Evolutionary conservation across 2,888 invertebrate species (phyloP), one percentile per base, ranked within the genome.

Genomic region (Malacosoma neustria): DNA sequence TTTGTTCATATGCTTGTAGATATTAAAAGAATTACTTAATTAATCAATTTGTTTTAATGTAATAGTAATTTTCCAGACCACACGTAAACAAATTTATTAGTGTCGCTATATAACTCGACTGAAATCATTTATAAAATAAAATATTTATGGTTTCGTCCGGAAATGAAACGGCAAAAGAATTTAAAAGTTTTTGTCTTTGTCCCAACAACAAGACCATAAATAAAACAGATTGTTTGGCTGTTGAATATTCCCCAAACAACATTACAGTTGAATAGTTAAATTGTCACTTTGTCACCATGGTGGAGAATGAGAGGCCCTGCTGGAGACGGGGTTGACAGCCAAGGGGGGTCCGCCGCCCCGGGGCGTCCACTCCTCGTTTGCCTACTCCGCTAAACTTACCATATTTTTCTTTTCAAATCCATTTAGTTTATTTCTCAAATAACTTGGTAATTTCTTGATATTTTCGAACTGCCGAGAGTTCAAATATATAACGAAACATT

Each of bases 191-290:
- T 50, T 57, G 39, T 37, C 51, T 64, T 76, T 77, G 76, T 75
- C 66, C 69, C 69, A 67, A 69, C 68, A 75, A 75, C 68, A 68
- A 38, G 58, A 48, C 58, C 74, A 76, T 82, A 84, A 81, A 84
- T 81, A 74, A 84, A 60, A 56, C 51, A 60, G 61, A 72, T 77
- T 79, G 77, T 76, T 67, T 52, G 60, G 48, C 61, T 54, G 66
- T 77, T 72, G 72, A 76, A 75, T 70, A 70, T 73, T 70, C 65
- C 56, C 71, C 72, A 80, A 80, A 80, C 74, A 79, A 73, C 80
- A 82, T 82, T 81, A 81, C 77, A 66, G 68, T 56, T 69, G 75
- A 80, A 82, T 80, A 71, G 72, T 63, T 65, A 72, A 73, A 81
- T 80, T 80, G 80, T 75, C 80, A 79, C 72, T 79, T 75, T 76